A percentile compares a stretch with the other conserved stretches of the same genome.
Conservation (phyloP, 2,113 vertebrate genomes). For the Aythya baeri region DNA sequence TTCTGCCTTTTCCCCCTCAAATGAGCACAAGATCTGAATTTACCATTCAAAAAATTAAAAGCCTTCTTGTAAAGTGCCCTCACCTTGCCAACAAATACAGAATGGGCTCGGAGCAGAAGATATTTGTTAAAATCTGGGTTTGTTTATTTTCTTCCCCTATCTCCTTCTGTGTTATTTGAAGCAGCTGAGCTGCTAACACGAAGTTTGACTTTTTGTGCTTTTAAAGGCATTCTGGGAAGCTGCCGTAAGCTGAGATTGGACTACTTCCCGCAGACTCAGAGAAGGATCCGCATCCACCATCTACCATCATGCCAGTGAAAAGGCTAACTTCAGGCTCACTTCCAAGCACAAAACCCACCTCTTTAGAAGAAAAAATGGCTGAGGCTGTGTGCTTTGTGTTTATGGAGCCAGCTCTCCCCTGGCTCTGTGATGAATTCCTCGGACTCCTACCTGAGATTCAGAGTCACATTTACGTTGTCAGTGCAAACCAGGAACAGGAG, state of each 20-base stretch:
- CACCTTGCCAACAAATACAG: conserved; percentile 55
- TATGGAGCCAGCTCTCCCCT: background rate
- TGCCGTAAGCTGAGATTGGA: background rate
- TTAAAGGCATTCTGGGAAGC: conserved; percentile 47
- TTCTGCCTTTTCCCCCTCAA: background rate
- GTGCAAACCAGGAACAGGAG: background rate
- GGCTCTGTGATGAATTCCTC: accelerated
- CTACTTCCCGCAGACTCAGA: background rate
- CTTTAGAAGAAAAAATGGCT: background rate
- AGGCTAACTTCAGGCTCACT: conserved; percentile 28
- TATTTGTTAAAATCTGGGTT: conserved; percentile 49
- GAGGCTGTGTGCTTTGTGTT: background rate
- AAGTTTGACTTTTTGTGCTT: conserved; percentile 58
- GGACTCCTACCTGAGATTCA: accelerated
- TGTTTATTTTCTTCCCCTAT: conserved; percentile 53
- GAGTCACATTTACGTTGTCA: accelerated
- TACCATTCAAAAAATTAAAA: background rate
- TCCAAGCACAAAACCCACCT: conserved; percentile 16
- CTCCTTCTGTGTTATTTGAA: conserved; percentile 50
- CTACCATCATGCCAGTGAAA: background rate
- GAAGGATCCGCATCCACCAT: background rate
- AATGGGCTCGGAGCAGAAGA: background rate
- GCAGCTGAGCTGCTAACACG: conserved; percentile 31
- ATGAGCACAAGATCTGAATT: background rate
- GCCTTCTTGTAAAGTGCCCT: background rate